Conservation (phyloP, 92 coral and sea anemone species). For the Epizoanthus rinbou region DNA sequence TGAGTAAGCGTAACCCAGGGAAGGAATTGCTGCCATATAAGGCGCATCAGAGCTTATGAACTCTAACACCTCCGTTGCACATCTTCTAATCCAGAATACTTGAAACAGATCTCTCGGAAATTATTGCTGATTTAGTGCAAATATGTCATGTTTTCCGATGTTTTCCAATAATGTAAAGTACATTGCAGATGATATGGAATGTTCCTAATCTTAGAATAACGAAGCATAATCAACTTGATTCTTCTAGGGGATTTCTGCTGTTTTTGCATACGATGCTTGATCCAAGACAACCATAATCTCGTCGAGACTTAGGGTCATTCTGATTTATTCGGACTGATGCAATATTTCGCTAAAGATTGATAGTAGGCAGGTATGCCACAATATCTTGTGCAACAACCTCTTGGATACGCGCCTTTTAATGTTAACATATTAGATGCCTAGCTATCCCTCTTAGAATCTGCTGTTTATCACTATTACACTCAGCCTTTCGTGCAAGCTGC, state of each 20-base stretch:
- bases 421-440: slow-evolving; percentile 6
- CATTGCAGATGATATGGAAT: slow-evolving; percentile 54
- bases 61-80: slow-evolving; percentile 39
- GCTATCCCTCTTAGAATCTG: slow-evolving; percentile 56
- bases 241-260: slow-evolving; percentile 43
- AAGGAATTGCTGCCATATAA: slow-evolving; percentile 43
- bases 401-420: slow-evolving; percentile 27
- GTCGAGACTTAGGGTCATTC: slow-evolving; percentile 29
- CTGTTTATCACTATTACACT: slow-evolving; percentile 29
- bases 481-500: slow-evolving; percentile 35
- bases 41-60: slow-evolving; percentile 46
- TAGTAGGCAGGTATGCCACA: slow-evolving; percentile 54
- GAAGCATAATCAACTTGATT: neutral
- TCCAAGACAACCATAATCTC: slow-evolving; percentile 58
- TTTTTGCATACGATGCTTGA: slow-evolving; percentile 51
- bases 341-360: slow-evolving; percentile 51
- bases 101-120: slow-evolving; percentile 44
- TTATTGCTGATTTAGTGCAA: slow-evolving; percentile 23
- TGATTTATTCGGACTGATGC: slow-evolving; percentile 42
- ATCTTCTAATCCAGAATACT: slow-evolving; percentile 40
- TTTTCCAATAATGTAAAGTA: slow-evolving; percentile 52
- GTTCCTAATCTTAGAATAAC: slow-evolving; percentile 55
- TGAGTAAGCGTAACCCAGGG: slow-evolving; percentile 36
- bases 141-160: too few species aligned
- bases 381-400: slow-evolving; percentile 43